Evolutionary conservation across 2,888 invertebrate species (phyloP).

Genomic region (Eulithis testata): DNA sequence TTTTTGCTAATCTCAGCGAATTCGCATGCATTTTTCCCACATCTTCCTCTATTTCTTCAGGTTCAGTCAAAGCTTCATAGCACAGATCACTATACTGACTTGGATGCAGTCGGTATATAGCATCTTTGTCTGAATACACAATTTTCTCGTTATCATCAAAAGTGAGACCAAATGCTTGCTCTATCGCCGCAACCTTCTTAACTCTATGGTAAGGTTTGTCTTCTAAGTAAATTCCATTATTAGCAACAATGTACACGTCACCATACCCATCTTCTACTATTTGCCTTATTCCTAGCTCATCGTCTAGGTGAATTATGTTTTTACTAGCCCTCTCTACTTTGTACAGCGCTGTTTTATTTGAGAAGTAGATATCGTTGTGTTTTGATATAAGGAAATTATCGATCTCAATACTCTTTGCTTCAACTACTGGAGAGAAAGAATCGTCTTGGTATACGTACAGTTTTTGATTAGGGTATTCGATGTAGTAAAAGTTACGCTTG

Average conservation of each 20-base stretch:
- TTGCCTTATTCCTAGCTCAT: slow-evolving; percentile 62
- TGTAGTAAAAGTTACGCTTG: slow-evolving; percentile 69
- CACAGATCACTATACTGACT: slow-evolving; percentile 54
- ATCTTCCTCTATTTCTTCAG: slow-evolving; percentile 10
- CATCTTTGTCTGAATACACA: slow-evolving; percentile 63
- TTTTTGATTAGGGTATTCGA: slow-evolving; percentile 70
- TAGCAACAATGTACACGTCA: slow-evolving; percentile 65
- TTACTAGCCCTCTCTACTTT: slow-evolving; percentile 58
- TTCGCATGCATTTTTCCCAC: not conserved
- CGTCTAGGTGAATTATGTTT: slow-evolving; percentile 53
- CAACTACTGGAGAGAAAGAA: slow-evolving; percentile 60
- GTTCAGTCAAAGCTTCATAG: slow-evolving; percentile 44
- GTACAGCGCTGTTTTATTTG: slow-evolving; percentile 72
- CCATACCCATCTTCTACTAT: slow-evolving; percentile 70
- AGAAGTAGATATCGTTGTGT: slow-evolving; percentile 62
- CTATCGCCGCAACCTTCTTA: slow-evolving; percentile 59
- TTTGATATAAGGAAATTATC: slow-evolving; percentile 68
- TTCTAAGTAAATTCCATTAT: slow-evolving; percentile 68
- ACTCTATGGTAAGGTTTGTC: slow-evolving; percentile 61
- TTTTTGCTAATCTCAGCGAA: slow-evolving; percentile 11
- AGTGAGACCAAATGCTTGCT: slow-evolving; percentile 64
- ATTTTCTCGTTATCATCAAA: slow-evolving; percentile 69
- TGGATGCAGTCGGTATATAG: slow-evolving; percentile 60
- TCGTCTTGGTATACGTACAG: slow-evolving; percentile 63
- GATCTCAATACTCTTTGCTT: slow-evolving; percentile 63